Evolutionary conservation across 2,888 invertebrate genomes (phyloP), one percentile per base, ranked within the genome.

Genomic region (Noctua fimbriata): DNA sequence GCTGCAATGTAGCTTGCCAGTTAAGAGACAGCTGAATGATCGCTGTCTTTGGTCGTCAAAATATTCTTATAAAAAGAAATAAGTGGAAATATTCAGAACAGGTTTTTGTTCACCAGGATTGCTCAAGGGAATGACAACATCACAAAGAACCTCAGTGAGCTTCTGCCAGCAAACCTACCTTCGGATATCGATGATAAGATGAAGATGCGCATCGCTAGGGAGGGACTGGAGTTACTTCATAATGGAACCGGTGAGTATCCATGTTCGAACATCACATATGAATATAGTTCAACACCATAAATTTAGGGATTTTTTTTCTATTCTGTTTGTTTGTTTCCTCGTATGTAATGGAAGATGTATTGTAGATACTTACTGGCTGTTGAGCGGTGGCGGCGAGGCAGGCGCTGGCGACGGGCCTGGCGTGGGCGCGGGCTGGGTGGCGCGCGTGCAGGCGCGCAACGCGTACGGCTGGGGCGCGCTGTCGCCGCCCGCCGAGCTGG

Each of bases 381-480:
- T 99, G 47, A 97, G 97, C 18, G 98, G 98, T 36, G 95, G 98
- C 97, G 75, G 28, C 2, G 28, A 6, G 60, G 18, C 98, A 28
- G 95, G 98, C 97, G 76, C 97, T 97, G 1, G 97, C 97, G n/a
- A 97, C 97, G 1, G 97, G 97, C 98, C 98, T 97, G 78, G 97
- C 0, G 82, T 97, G 1, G 97, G 97, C 24, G 97, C 98, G 24
- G 98, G 98, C 2, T 97, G 98, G 88, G 98, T 97, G 41, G 97
- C 97, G 80, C 97, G 98, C 18, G 98, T 98, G 71, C 97, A 98
- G 82, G 99, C 99, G 0, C 96, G 97, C 79, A 99, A 99, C 94
- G 95, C 97, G 7, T 98, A 98, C 93, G 99, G 99, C 41, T 98
- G 98, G 98, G 98, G 99, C 81, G 97, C 97, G 28, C 98, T 98